Conservation (phyloP, 2,113 vertebrate species). For the Thalassarche chlororhynchos region DNA sequence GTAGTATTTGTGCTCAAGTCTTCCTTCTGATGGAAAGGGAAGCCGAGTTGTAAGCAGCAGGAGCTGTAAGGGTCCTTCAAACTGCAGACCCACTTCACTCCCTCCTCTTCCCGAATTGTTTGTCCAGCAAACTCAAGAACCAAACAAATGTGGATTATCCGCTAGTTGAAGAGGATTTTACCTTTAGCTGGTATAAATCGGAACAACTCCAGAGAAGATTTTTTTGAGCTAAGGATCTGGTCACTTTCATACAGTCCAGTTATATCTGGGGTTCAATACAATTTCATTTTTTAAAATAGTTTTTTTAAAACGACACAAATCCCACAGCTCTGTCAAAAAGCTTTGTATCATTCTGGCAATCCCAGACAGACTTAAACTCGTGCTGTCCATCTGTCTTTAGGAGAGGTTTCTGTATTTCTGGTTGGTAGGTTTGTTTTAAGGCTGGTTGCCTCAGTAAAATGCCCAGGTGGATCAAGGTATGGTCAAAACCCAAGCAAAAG, state of each 20-base stretch:
- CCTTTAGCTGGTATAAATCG: conserved; percentile 3
- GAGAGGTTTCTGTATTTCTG: neutral
- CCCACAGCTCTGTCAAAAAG: neutral
- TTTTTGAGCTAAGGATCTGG: neutral
- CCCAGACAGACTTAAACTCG: neutral
- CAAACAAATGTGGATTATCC: conserved; percentile 17
- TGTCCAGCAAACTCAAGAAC: conserved; percentile 7
- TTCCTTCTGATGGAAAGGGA: neutral
- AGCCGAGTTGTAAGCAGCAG: neutral
- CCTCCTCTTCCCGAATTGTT: neutral
- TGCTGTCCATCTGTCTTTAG: neutral
- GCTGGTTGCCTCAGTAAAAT: neutral
- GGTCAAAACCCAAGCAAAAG: neutral
- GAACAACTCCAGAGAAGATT: neutral
- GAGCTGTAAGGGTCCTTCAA: neutral
- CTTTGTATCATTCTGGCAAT: neutral
- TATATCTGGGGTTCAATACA: neutral
- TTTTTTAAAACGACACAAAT: neutral
- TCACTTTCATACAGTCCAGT: neutral
- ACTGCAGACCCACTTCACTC: neutral
- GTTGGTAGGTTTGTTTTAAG: neutral
- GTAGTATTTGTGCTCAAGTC: neutral
- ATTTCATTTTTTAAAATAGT: neutral
- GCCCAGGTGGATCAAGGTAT: neutral
- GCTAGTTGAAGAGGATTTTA: neutral